These are phyloP conservation scores for Bos javanicus DNA, from an alignment of 2,113 vertebrate species.

Conservation along the genomic window DNA sequence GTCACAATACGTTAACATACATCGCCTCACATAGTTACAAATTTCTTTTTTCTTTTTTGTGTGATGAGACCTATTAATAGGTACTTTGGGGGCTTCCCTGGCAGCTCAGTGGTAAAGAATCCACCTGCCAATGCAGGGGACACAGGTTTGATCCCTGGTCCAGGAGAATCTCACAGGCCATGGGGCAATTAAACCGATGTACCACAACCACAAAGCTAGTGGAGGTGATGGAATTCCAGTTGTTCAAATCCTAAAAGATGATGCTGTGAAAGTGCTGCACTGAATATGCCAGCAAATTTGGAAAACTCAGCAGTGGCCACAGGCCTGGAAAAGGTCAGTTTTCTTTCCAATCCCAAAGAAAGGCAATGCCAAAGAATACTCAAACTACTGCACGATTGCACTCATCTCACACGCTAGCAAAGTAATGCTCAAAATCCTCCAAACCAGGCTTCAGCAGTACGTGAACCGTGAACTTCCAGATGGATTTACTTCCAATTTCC, in stretches of 20 bases:
- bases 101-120: background rate
- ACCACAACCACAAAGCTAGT: background rate
- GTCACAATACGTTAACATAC: background rate
- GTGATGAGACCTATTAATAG: background rate
- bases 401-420: background rate
- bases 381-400: background rate
- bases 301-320: background rate
- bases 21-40: background rate
- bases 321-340: background rate
- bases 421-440: background rate
- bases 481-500: background rate
- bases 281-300: background rate
- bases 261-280: background rate
- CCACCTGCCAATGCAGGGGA: background rate
- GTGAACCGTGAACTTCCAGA: background rate
- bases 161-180: background rate
- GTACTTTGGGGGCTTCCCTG: background rate
- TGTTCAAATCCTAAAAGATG: background rate
- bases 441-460: background rate
- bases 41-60: background rate
- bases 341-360: background rate
- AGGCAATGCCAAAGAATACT: background rate
- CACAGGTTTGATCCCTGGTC: background rate
- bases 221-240: background rate
- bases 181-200: background rate